Evolutionary conservation across 2,888 invertebrate genomes (phyloP).

Genomic region (Cantharis lateralis): DNA sequence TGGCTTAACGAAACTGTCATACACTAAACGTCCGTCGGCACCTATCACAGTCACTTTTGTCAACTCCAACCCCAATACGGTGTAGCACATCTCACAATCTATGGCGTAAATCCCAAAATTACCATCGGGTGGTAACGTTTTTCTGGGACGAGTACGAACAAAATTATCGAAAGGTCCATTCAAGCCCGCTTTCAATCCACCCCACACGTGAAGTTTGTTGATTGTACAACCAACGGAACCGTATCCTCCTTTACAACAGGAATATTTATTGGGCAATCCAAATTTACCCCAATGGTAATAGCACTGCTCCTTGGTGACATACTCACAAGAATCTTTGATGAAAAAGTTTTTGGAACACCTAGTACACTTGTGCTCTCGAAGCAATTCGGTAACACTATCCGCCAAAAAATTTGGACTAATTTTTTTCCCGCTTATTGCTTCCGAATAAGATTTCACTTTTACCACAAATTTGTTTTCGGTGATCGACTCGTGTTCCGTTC

Average conservation of each 20-base stretch:
- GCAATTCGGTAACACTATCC: background rate
- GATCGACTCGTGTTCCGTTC: conserved; percentile 1
- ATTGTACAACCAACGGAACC: conserved; percentile 67
- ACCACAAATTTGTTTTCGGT: background rate
- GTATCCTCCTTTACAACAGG: conserved; percentile 66
- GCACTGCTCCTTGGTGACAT: conserved; percentile 76
- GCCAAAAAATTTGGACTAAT: background rate
- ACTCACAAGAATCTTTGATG: conserved; percentile 72
- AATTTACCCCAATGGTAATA: conserved; percentile 86
- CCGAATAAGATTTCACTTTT: background rate
- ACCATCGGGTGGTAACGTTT: conserved; percentile 54
- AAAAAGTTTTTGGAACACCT: conserved; percentile 76
- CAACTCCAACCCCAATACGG: conserved; percentile 82
- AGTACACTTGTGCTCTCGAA: conserved; percentile 58
- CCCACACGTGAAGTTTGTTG: conserved; percentile 77
- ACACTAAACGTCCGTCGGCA: conserved; percentile 74
- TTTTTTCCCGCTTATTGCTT: background rate
- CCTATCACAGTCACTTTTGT: conserved; percentile 86
- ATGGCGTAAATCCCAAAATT: conserved; percentile 73
- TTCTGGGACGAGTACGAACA: conserved; percentile 60
- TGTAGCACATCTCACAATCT: conserved; percentile 98
- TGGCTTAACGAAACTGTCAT: conserved; percentile 85
- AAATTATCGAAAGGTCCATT: conserved; percentile 76
- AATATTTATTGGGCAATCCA: conserved; percentile 53
- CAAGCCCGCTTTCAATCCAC: conserved; percentile 68